Evolutionary conservation across 92 coral and sea anemone genomes (phyloP), one percentile per base, ranked within the genome.

Genomic region (Palythoa heliodiscus): DNA sequence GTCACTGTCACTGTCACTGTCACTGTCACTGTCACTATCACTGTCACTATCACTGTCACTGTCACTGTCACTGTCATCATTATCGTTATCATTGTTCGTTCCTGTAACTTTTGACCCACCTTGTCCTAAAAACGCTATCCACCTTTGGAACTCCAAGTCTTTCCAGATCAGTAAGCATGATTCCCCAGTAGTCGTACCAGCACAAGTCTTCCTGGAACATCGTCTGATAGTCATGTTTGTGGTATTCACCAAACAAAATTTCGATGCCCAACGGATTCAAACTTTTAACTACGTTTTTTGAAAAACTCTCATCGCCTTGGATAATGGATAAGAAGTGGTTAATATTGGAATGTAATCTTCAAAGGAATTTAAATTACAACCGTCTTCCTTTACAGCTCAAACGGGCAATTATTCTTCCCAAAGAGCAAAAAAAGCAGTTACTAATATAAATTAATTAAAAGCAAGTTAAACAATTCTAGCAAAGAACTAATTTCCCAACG

Each of bases 141-240:
- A 6, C n/a, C 15, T 66, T 66, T 22, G 84, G 84, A 12, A 43
- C 40, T 80, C 5, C 7, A 14, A 66, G 70, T 80, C 84, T 43
- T n/a, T 80, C 84, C 23, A 82, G 71, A 71, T 88, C 87, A 37
- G 90, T 88, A 8, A 88, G 63, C 90, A 88, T 88, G 16, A 88
- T 71, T 53, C 90, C 90, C 90, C 90, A 88, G 53, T 37, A 39
- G 71, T 88, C 90, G 52, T 71, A 88, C 90, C 90, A 88, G 38
- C 90, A 88, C 37, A 85, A 85, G 17, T 88, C 90, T 54, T 88
- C 90, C 67, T 88, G 90, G 70, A 88, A 88, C 57, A 88, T 39
- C 35, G 90, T 88, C 43, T 88, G 90, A 24, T 88, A 88, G 67
- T 87, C 29, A 75, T 50, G 52, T 12, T 13, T 75, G 3, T 25